Conservation (phyloP, 2,888 invertebrate genomes). For the Aethes cnicana region DNA sequence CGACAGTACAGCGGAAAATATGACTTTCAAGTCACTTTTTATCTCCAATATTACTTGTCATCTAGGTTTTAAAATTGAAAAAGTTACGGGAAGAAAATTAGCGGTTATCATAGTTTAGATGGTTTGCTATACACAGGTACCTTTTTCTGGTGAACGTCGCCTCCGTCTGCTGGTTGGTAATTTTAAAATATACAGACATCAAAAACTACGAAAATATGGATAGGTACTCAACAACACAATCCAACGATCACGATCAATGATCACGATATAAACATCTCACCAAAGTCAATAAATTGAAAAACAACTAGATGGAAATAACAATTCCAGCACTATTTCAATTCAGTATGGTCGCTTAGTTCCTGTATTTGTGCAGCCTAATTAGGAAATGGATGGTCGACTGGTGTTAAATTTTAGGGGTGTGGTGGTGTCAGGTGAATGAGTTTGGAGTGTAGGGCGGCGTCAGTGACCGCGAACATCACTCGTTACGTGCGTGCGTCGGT, state of each 20-base stretch:
- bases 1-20: conserved; percentile 17
- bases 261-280: too few species aligned
- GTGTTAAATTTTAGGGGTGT: conserved; percentile 38
- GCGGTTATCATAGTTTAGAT: conserved; percentile 48
- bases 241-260: neutral
- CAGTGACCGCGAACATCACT: conserved; percentile 19
- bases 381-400: conserved; percentile 37
- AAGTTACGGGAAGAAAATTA: conserved; percentile 54
- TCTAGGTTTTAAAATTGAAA: conserved; percentile 51
- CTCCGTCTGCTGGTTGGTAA: conserved; percentile 55
- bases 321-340: conserved; percentile 22
- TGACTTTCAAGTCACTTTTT: conserved; percentile 43
- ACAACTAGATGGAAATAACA: conserved; percentile 12
- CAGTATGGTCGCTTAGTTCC: conserved; percentile 33
- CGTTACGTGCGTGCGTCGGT: conserved; percentile 6
- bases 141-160: conserved; percentile 48
- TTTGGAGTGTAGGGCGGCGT: conserved; percentile 34
- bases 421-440: conserved; percentile 42
- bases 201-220: neutral
- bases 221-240: conserved; percentile 1
- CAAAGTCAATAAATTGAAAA: conserved; percentile 3
- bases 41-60: conserved; percentile 58
- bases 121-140: conserved; percentile 48
- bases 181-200: conserved; percentile 6
- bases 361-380: conserved; percentile 36